Percentiles rank a stretch among this genome's conserved stretches.
These are phyloP conservation scores for Thera obeliscata DNA, from an alignment of 2,888 invertebrate genomes.

Conservation along the genomic window DNA sequence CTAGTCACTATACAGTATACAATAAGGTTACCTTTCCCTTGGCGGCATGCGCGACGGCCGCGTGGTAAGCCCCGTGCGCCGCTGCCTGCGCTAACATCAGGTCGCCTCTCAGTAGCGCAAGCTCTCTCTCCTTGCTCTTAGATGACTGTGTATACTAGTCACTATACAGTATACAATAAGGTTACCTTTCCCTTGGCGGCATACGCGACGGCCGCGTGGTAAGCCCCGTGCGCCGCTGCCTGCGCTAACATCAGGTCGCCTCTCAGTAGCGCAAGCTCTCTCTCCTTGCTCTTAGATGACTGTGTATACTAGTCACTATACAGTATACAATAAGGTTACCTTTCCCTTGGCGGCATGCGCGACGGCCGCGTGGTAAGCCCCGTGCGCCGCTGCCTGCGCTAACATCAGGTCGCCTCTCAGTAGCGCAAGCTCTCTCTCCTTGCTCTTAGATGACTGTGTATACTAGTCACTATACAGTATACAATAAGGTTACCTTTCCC, in stretches of 20 bases:
- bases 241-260: constrained; percentile 80
- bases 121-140: constrained; percentile 75
- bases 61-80: constrained; percentile 80
- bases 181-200: constrained; percentile 76
- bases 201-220: constrained; percentile 78
- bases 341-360: constrained; percentile 77
- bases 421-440: constrained; percentile 74
- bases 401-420: constrained; percentile 78
- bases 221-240: constrained; percentile 79
- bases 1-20: too few species aligned
- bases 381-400: constrained; percentile 80
- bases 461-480: too few species aligned
- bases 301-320: too few species aligned
- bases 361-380: constrained; percentile 79
- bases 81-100: constrained; percentile 81
- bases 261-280: constrained; percentile 71
- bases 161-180: too few species aligned
- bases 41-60: constrained; percentile 75
- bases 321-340: constrained; percentile 46
- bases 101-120: constrained; percentile 73
- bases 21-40: constrained; percentile 69
- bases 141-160: constrained; percentile 35
- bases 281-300: constrained; percentile 69
- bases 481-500: constrained; percentile 63
- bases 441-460: constrained; percentile 57